Evolutionary conservation across 2,113 vertebrate genomes (phyloP), one percentile per base, ranked within the genome.

Genomic region (Penelope pileata): DNA sequence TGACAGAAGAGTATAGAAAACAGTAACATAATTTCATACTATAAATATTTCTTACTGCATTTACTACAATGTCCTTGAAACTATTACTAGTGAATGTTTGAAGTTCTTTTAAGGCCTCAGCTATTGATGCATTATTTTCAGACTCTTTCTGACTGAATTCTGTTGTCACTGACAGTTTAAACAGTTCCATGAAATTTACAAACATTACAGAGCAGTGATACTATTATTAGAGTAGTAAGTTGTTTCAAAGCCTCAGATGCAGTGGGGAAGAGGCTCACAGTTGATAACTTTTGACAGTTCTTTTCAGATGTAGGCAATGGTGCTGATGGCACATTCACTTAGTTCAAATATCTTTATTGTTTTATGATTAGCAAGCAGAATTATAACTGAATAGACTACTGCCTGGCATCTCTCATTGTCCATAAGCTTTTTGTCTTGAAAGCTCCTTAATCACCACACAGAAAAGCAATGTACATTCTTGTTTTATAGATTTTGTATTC

Each of bases 221-320:
- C 59, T 42, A 34, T 91, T 92, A 69, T 92, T 90, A 90, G 53
- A 62, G 24, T 84, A 94, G 80, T 88, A n/a, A 94, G 56, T 93
- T 91, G 67, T 87, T 93, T 70, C 11, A 23, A 58, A 91, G 24
- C 88, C 91, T 96, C 74, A 80, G 77, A 84, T 86, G 40, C 59
- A 42, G 21, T n/a, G 13, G 47, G 80, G 86, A 76, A 94, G 60
- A 94, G 51, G 34, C 50, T 96, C 83, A 69, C 27, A 58, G 74
- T n/a, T 96, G 84, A 94, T 92, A 69, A 76, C 56, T 59, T 90
- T 70, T 96, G 93, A 94, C 94, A 96, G 62, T 76, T 96, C 58
- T 85, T 96, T 96, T 91, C 77, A 96, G n/a, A 47, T 80, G 59
- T 64, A 95, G 53, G 63, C 93, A 70, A 30, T 48, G 40, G 82